Percentiles rank a stretch among this genome's conserved stretches.
These are phyloP conservation scores for Holacanthus passer DNA, from an alignment of 2,113 vertebrate genomes.

Conservation along the genomic window DNA sequence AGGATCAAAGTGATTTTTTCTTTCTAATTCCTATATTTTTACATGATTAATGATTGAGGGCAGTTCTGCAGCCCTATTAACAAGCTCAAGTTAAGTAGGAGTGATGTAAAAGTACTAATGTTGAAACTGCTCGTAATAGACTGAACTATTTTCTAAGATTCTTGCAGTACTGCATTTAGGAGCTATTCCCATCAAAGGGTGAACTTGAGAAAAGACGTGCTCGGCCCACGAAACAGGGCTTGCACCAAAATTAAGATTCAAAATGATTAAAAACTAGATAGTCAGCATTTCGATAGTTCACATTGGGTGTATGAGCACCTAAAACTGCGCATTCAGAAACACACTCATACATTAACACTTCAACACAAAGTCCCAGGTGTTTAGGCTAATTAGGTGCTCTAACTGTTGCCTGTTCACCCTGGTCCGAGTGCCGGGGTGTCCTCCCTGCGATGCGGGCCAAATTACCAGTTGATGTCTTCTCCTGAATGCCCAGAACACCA, in stretches of 20 bases:
- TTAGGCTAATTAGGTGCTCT: slow-evolving; percentile 50
- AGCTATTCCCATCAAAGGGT: slow-evolving; percentile 56
- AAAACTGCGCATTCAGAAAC: background rate
- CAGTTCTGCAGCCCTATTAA: slow-evolving; percentile 68
- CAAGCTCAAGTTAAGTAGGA: slow-evolving; percentile 72
- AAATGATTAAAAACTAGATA: slow-evolving; percentile 22
- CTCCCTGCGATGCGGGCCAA: slow-evolving; percentile 25
- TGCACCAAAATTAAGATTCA: slow-evolving; percentile 11
- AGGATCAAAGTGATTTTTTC: slow-evolving; percentile 80
- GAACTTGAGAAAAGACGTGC: slow-evolving; percentile 49
- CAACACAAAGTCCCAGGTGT: slow-evolving; percentile 21
- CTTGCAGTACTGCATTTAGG: slow-evolving; percentile 56
- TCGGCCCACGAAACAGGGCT: slow-evolving; percentile 16
- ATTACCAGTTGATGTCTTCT: slow-evolving; percentile 52
- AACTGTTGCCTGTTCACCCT: slow-evolving; percentile 48
- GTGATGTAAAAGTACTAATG: slow-evolving; percentile 76
- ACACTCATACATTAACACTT: background rate
- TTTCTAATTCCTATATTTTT: slow-evolving; percentile 73
- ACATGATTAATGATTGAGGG: slow-evolving; percentile 80
- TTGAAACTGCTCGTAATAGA: slow-evolving; percentile 76
- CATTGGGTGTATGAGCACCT: background rate
- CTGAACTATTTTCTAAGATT: slow-evolving; percentile 62
- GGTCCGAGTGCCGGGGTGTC: slow-evolving; percentile 19
- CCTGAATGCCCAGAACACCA: slow-evolving; percentile 43
- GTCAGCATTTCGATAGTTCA: slow-evolving; percentile 45